Base-by-base conservation (phyloP, 2,797 vertebrate species). In the Arnoldichthys spilopterus region DNA sequence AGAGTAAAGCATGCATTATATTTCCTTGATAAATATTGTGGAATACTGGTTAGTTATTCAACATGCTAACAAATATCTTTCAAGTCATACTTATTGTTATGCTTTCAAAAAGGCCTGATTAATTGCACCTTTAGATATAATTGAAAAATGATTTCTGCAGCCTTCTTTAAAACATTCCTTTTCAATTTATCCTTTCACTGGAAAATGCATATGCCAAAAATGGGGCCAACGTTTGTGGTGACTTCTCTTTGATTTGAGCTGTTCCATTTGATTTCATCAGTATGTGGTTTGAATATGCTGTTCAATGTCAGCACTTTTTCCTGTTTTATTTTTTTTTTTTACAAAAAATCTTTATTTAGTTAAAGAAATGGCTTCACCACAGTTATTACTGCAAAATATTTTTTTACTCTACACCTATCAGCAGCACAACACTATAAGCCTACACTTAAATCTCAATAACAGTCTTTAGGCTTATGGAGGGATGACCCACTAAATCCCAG, bases 341-440 rank as follows among this genome's bases (percentile, higher is more conserved):
- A 40, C 64, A 30, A 77, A 74, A 63, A 53, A 74, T 77, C 75
- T 75, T 69, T 11, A 12, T 53, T 15, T n/a, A 28, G 77, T 75
- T 37, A n/a, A 54, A 45, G 61, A 77, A 73, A 74, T 73, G 18
- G 13, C 73, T 62, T 68, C 49, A 69, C 43, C 34, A 34, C 37
- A 59, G 18, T 69, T 76, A 54, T 72, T 13, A 59, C 43, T 49
- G 6, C 62, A 64, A 63, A 84, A 77, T 78, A 63, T 49, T 59
- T 45, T 66, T 83, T 82, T 66, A 71, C 63, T 63, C 12, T 70
- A 69, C 66, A 63, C 77, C 59, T 59, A 78, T 72, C 69, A 72
- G 32, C 87, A 90, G 77, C 81, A 67, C 90, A 87, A 90, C 90
- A 90, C 90, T 85, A 68, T 82, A 88, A 84, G 83, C 85, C 89